phyloP scores from a whole-genome alignment of 2,113 vertebrate species.

The Stercorarius parasiticus region DNA sequence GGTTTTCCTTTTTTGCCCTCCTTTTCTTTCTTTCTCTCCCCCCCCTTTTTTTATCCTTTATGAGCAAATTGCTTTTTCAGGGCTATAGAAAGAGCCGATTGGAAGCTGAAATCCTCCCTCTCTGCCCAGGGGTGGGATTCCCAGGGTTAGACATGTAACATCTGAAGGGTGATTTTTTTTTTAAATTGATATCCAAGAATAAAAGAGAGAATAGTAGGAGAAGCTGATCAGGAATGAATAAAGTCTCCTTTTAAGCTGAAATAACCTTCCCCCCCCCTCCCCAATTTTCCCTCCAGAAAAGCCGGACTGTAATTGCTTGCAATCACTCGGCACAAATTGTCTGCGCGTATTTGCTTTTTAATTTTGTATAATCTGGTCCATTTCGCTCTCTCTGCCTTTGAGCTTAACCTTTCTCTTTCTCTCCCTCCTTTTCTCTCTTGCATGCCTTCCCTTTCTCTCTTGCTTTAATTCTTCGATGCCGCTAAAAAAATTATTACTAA shows the following conservation, averaged over 20 bases:
- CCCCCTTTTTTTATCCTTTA: slow-evolving; percentile 62
- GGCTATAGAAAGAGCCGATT: slow-evolving; percentile 76
- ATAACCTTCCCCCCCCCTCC: slow-evolving; percentile 71
- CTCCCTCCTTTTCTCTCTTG: slow-evolving; percentile 36
- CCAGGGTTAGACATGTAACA: slow-evolving; percentile 74
- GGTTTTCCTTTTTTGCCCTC: slow-evolving; percentile 64
- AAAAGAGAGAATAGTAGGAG: slow-evolving; percentile 81
- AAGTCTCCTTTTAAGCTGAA: slow-evolving; percentile 85
- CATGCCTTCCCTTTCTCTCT: slow-evolving; percentile 49
- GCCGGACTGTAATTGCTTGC: slow-evolving; percentile 84
- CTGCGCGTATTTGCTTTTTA: slow-evolving; percentile 87
- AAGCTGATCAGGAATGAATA: slow-evolving; percentile 86
- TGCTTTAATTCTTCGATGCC: slow-evolving; percentile 69
- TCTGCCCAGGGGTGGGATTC: slow-evolving; percentile 79
- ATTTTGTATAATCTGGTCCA: slow-evolving; percentile 89
- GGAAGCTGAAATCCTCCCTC: slow-evolving; percentile 79
- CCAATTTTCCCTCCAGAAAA: slow-evolving; percentile 81
- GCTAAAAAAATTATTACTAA: slow-evolving; percentile 69
- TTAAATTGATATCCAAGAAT: slow-evolving; percentile 82
- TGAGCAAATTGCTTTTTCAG: slow-evolving; percentile 83
- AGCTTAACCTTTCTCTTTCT: slow-evolving; percentile 76
- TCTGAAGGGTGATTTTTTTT: slow-evolving; percentile 80
- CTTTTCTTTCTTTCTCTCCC: neutral
- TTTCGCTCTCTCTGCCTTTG: slow-evolving; percentile 84
- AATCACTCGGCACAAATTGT: slow-evolving; percentile 86